Percentiles rank a stretch among this genome's conserved stretches.
These are phyloP conservation scores for Sminthopsis crassicaudata DNA, from an alignment of 2,113 vertebrate genomes.

Conservation along the genomic window DNA sequence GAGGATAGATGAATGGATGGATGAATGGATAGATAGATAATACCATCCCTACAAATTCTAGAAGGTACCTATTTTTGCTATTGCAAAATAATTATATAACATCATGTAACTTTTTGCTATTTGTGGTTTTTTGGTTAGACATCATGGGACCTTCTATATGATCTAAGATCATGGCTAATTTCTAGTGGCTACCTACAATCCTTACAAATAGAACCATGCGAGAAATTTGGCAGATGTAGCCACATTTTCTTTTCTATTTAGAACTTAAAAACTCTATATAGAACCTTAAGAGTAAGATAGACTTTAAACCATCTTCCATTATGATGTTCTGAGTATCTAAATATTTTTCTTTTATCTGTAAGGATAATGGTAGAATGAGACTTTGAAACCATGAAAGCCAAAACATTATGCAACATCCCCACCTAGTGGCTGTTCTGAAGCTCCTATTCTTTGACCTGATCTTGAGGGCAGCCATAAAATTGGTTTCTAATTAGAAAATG, in stretches of 20 bases:
- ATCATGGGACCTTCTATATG: neutral
- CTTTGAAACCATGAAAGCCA: constrained; percentile 35
- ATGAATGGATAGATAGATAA: neutral
- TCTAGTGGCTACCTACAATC: neutral
- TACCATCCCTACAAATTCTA: neutral
- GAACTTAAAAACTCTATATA: neutral
- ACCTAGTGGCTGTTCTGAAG: neutral
- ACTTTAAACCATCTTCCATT: constrained; percentile 9
- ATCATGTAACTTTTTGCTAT: neutral
- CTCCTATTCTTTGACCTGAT: neutral
- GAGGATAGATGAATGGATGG: neutral
- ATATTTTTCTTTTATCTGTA: constrained; percentile 21
- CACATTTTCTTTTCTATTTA: neutral
- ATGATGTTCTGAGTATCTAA: neutral
- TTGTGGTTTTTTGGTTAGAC: constrained; percentile 6
- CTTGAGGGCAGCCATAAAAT: neutral
- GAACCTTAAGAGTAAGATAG: constrained; percentile 16
- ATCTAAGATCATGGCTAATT: constrained; percentile 14
- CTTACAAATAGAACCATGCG: neutral
- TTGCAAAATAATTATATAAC: neutral
- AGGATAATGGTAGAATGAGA: constrained; percentile 14
- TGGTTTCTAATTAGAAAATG: constrained; percentile 31
- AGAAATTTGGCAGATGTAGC: constrained; percentile 40
- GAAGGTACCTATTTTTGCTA: neutral
- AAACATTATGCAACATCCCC: neutral